Evolutionary conservation across 2,797 vertebrate species (phyloP).

Genomic region (Siniperca undulata): DNA sequence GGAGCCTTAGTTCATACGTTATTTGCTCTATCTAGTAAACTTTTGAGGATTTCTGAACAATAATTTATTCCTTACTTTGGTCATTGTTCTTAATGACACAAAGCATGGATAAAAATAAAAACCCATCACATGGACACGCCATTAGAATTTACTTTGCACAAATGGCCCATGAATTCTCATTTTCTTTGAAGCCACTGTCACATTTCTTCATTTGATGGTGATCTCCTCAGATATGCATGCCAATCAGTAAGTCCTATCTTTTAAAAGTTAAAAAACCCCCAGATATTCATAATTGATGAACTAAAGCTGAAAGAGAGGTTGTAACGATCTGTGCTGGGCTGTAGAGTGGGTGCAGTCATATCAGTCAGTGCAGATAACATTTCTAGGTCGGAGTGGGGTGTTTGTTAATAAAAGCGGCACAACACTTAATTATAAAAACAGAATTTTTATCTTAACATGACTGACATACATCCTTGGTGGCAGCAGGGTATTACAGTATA

Average conservation of each 20-base stretch:
- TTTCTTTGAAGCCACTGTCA: background rate
- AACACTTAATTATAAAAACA: background rate
- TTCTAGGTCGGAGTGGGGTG: background rate
- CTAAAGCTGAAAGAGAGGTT: background rate
- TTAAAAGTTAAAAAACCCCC: background rate
- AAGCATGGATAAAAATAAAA: background rate
- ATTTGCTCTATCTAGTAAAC: background rate
- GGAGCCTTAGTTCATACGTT: background rate
- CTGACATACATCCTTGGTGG: background rate
- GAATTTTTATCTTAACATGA: background rate
- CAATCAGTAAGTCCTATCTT: background rate
- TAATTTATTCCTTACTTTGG: background rate
- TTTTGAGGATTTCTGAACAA: background rate
- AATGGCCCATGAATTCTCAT: background rate
- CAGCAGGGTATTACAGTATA: background rate
- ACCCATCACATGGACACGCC: background rate
- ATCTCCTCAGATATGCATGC: no score
- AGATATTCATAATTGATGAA: background rate
- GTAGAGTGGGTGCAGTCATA: background rate
- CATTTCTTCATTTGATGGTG: background rate
- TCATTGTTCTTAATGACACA: background rate
- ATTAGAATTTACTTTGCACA: background rate
- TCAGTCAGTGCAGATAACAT: background rate
- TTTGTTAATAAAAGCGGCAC: background rate
- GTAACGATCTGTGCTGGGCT: background rate